phyloP scores from a whole-genome alignment of 1,140 invertebrate genomes.

The Matsumurasca onukii region DNA sequence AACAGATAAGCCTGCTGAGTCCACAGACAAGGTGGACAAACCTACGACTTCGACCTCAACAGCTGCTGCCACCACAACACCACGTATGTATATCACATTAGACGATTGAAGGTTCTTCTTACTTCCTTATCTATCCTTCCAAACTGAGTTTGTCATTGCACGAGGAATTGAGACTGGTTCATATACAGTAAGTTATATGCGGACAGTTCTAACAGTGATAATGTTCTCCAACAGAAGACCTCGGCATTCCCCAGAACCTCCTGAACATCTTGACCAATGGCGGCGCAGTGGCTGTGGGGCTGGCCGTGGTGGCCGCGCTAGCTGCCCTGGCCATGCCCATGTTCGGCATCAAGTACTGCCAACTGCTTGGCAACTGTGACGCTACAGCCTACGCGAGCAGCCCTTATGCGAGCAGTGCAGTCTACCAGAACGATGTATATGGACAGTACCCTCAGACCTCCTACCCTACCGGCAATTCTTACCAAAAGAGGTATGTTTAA shows the following conservation, averaged over 20 bases:
- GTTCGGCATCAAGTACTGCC: background rate
- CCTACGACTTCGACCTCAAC: background rate
- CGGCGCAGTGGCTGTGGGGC: background rate
- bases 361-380: slow-evolving; percentile 1
- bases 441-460: slow-evolving; percentile 11
- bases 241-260: background rate
- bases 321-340: slow-evolving; percentile 5
- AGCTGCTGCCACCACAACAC: too few species aligned
- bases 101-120: too few species aligned
- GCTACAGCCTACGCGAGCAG: background rate
- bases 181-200: too few species aligned
- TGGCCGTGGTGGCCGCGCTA: background rate
- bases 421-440: slow-evolving; percentile 20
- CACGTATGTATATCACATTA: too few species aligned
- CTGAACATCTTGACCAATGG: background rate
- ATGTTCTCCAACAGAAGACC: too few species aligned
- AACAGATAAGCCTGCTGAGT: background rate
- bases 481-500: slow-evolving; percentile 13
- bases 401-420: background rate
- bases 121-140: too few species aligned
- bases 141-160: too few species aligned
- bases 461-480: background rate
- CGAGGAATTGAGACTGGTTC: too few species aligned
- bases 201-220: too few species aligned
- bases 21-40: slow-evolving; percentile 11